Base-by-base conservation (phyloP, 2,113 vertebrate species). In the Lamprotornis superbus region DNA sequence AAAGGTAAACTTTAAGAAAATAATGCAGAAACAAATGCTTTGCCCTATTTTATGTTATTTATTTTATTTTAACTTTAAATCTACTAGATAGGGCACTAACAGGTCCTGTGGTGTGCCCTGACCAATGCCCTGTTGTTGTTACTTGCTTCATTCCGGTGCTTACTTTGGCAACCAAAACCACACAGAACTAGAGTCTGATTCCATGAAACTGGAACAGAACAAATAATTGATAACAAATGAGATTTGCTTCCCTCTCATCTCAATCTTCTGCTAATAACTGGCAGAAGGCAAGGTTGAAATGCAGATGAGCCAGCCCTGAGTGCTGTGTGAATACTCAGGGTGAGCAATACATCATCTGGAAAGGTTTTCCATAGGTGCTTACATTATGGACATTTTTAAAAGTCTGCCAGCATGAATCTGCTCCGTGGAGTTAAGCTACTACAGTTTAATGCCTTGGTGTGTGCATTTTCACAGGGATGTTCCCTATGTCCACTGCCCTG, bases 1-100 rank as follows among this genome's bases (percentile, higher is more conserved):
- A 95, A 97, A 97, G 93, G 95, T 96, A 95, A 97, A 95, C 87
- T 87, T 87, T 1, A 69, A 59, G 57, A 82, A 93, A 96, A 96
- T 87, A 91, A 87, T 65, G 67, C 91, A 89, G 67, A 85, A 96
- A 83, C 61, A 94, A 95, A 90, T 81, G 71, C 52, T 83, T 89
- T 77, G 30, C 42, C 80, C 63, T 91, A 35, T 79, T 79, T 92
- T 47, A 57, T 24, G 64, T 61, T 40, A n/a, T 55, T 81, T 42
- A 27, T 60, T 77, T 67, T 37, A 60, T 60, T 59, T 37, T 2
- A 17, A 76, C n/a, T 80, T 89, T 35, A 47, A 80, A 63, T 68
- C 75, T 93, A 35, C 50, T 60, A 37, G 37, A 42, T 30, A 47
- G 53, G 52, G 44, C 79, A 56, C 55, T 67, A 61, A 65, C 21